These are phyloP conservation scores for Pristionchus entomophagus DNA, from an alignment of 2,888 invertebrate species.

Conservation along the genomic window DNA sequence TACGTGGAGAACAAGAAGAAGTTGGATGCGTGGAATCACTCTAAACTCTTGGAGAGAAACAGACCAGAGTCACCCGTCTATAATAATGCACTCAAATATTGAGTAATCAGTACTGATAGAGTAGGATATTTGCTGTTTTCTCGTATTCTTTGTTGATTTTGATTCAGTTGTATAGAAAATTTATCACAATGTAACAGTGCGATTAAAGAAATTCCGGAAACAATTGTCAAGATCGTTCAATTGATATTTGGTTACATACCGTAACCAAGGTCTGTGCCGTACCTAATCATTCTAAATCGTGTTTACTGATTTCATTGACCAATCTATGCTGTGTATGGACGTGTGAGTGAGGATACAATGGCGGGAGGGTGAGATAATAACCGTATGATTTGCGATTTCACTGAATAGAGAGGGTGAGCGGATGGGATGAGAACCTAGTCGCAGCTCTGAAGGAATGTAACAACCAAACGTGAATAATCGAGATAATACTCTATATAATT, in stretches of 20 bases:
- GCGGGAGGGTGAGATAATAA: not conserved
- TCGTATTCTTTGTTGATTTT: constrained; percentile 25
- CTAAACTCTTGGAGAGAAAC: constrained; percentile 45
- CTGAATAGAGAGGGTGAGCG: constrained; percentile 12
- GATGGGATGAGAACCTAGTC: not conserved
- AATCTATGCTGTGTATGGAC: not conserved
- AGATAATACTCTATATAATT: not conserved
- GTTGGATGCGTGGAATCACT: constrained; percentile 69
- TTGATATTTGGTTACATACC: not conserved
- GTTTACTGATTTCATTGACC: not conserved
- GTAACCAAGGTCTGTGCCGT: constrained; percentile 34
- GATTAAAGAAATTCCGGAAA: not conserved
- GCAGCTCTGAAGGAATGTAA: not conserved
- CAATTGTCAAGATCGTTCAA: not conserved
- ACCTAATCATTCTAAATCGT: not conserved
- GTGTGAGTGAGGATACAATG: not conserved
- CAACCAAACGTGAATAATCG: constrained; percentile 1
- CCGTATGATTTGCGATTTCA: constrained; percentile 3
- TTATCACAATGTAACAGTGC: not conserved
- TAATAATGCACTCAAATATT: constrained; percentile 45
- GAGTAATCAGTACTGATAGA: constrained; percentile 14
- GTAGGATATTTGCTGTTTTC: not conserved
- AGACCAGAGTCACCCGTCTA: constrained; percentile 41
- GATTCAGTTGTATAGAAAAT: constrained; percentile 16
- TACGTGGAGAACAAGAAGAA: constrained; percentile 68